Conservation (phyloP, 2,888 invertebrate genomes). For the Dasypolia templi region DNA sequence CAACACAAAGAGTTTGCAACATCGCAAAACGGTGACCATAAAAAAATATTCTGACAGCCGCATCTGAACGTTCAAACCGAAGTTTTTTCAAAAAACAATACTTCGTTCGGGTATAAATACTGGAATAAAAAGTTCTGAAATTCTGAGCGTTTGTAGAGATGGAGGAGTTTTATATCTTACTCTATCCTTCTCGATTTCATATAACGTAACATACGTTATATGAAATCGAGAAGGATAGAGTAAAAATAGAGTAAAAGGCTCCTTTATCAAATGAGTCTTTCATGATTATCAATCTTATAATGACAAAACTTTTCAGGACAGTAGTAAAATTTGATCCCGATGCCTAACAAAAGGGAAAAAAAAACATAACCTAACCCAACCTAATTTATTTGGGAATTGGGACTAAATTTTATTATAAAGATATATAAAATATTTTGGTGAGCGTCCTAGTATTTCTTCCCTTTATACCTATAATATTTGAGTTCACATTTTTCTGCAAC, state of each 20-base stretch:
- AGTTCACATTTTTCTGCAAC: conserved; percentile 11
- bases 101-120: conserved; percentile 52
- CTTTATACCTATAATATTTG: neutral
- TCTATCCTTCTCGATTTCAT: too few relatives aligned
- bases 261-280: neutral
- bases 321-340: too few relatives aligned
- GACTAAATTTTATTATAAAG: neutral
- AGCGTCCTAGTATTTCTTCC: conserved; percentile 4
- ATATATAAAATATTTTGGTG: neutral
- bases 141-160: conserved; percentile 31
- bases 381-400: neutral
- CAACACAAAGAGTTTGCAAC: conserved; percentile 36
- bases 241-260: neutral
- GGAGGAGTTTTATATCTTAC: conserved; percentile 18
- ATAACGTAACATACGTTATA: too few relatives aligned
- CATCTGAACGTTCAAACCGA: conserved; percentile 44
- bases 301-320: too few relatives aligned
- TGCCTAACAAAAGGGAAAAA: too few relatives aligned
- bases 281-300: neutral
- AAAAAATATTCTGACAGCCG: conserved; percentile 47
- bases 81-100: conserved; percentile 58
- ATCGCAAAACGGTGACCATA: conserved; percentile 41
- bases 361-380: neutral
- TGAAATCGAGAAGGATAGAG: neutral
- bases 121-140: conserved; percentile 44